Evolutionary conservation across 2,888 invertebrate species (phyloP).

Genomic region (Myopa tessellatipennis): DNA sequence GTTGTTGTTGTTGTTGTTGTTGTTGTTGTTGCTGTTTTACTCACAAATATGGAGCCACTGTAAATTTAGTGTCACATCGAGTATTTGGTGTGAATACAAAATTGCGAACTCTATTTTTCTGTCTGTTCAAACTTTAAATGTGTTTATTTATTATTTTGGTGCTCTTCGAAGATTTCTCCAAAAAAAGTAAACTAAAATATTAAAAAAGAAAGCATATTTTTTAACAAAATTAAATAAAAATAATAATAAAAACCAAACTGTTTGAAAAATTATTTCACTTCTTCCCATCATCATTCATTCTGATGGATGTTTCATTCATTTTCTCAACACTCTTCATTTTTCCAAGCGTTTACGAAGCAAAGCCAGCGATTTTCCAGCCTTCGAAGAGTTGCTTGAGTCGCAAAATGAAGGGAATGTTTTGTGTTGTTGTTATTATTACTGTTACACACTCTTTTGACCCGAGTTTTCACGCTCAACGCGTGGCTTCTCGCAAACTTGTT

Average conservation of each 20-base stretch:
- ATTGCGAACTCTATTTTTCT: slow-evolving; percentile 1
- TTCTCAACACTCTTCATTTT: background rate
- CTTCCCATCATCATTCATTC: too few species aligned
- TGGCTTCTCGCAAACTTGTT: slow-evolving; percentile 20
- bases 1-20: background rate
- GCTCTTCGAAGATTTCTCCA: background rate
- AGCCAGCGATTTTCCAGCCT: background rate
- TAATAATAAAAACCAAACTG: too few species aligned
- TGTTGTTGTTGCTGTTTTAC: background rate
- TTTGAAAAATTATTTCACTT: too few species aligned
- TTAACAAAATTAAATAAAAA: background rate
- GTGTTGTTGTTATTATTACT: background rate
- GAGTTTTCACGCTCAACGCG: background rate
- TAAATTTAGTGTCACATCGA: slow-evolving; percentile 11
- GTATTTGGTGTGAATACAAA: slow-evolving; percentile 1
- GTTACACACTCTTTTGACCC: background rate
- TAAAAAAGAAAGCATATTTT: background rate
- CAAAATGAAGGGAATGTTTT: background rate
- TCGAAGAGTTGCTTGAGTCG: background rate
- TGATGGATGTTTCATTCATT: too few species aligned
- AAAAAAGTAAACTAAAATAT: background rate
- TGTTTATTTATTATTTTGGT: background rate
- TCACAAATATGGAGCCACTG: background rate
- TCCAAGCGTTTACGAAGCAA: background rate
- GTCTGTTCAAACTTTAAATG: background rate